Evolutionary conservation across 2,797 vertebrate genomes (phyloP).

Genomic region (Simalia tracyae): DNA sequence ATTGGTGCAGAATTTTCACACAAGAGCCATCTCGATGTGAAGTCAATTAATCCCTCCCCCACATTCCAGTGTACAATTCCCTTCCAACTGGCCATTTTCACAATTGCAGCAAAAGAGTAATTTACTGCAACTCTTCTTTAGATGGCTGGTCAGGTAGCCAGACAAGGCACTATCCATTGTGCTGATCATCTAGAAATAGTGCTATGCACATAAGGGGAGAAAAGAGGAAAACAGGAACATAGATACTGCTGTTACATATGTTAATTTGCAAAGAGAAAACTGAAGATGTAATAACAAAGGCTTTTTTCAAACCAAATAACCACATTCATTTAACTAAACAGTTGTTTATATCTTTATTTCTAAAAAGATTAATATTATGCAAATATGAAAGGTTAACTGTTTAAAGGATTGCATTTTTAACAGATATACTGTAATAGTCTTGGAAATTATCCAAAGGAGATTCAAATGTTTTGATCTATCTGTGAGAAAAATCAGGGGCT

Average conservation of each 20-base stretch:
- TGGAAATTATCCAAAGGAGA: conserved; percentile 13
- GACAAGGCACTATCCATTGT: conserved; percentile 65
- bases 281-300: conserved; percentile 15
- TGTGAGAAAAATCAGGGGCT: conserved; percentile 30
- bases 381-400: neutral
- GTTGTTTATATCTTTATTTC: conserved; percentile 44
- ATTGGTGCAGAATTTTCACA: conserved; percentile 43
- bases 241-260: neutral
- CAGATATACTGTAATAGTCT: neutral
- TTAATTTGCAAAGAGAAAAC: neutral
- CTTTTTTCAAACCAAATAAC: conserved; percentile 50
- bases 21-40: conserved; percentile 49
- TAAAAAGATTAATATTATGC: conserved; percentile 52
- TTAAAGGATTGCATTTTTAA: neutral
- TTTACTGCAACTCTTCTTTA: conserved; percentile 17
- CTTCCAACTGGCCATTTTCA: neutral
- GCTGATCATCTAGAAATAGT: conserved; percentile 43
- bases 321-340: conserved; percentile 23
- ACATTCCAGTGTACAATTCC: conserved; percentile 1
- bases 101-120: neutral
- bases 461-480: conserved; percentile 33
- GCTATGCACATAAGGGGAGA: neutral
- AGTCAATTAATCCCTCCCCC: conserved; percentile 16
- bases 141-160: neutral
- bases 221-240: neutral